These are phyloP conservation scores for Lethrus apterus DNA, from an alignment of 1,140 invertebrate species.

Conservation along the genomic window DNA sequence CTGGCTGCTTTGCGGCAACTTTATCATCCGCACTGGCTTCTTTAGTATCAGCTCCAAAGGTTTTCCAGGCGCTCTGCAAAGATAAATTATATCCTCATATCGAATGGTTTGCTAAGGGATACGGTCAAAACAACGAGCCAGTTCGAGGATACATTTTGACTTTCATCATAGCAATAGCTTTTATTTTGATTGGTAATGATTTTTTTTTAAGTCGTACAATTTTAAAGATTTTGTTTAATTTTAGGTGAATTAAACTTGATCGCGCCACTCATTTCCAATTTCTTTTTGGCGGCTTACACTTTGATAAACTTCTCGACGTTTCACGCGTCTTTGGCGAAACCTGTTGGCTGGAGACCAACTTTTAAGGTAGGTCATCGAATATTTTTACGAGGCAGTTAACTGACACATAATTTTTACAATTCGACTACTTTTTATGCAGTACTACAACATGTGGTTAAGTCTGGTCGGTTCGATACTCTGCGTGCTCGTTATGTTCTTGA, in stretches of 20 bases:
- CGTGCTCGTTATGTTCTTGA: conserved; percentile 91
- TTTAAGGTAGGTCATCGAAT: conserved; percentile 58
- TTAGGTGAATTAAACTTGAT: conserved; percentile 84
- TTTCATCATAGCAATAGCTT: conserved; percentile 81
- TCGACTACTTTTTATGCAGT: conserved; percentile 51
- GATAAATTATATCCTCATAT: conserved; percentile 93
- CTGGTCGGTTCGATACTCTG: conserved; percentile 82
- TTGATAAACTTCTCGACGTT: conserved; percentile 97
- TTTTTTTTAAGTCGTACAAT: neutral
- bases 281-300: conserved; percentile 95
- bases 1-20: conserved; percentile 94
- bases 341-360: conserved; percentile 80
- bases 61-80: conserved; percentile 91
- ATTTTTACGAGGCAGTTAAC: neutral
- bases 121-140: conserved; percentile 86
- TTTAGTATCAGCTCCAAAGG: conserved; percentile 90
- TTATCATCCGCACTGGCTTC: conserved; percentile 92
- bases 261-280: conserved; percentile 95
- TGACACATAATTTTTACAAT: conserved; percentile 9
- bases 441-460: conserved; percentile 95
- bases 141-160: conserved; percentile 85
- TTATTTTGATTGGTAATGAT: conserved; percentile 76
- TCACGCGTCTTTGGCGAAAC: conserved; percentile 83
- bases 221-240: conserved; percentile 28
- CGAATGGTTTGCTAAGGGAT: conserved; percentile 85